Evolutionary conservation across 2,113 vertebrate genomes (phyloP).

Genomic region (Chinchilla lanigera): DNA sequence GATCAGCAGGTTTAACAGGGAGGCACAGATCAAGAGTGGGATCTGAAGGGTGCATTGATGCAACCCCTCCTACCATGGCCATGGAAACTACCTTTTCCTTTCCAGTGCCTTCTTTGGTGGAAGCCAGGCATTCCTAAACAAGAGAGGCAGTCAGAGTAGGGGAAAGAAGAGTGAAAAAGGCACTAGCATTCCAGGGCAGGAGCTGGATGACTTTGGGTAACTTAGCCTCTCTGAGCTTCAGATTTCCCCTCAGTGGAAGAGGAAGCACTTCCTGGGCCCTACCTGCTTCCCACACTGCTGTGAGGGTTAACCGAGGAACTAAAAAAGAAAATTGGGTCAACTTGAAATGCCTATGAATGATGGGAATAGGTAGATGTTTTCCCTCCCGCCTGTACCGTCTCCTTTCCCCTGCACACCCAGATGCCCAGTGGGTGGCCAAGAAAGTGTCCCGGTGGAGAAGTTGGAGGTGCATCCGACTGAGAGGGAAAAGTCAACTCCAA

Average conservation of each 20-base stretch:
- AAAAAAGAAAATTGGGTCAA: not conserved
- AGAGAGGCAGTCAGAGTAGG: not conserved
- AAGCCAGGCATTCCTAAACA: not conserved
- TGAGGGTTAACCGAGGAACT: not conserved
- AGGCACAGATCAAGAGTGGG: not conserved
- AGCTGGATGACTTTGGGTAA: not conserved
- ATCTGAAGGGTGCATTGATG: not conserved
- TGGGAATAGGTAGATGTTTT: not conserved
- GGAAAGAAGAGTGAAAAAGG: not conserved
- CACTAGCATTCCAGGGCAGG: not conserved
- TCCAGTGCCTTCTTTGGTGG: not conserved
- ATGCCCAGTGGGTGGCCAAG: not conserved
- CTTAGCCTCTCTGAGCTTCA: not conserved
- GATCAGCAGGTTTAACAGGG: not conserved
- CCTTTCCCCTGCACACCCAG: not conserved
- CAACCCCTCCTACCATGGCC: not conserved
- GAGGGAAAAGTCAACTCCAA: not conserved
- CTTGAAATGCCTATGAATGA: not conserved
- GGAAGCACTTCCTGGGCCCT: not conserved
- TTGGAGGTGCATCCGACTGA: not conserved
- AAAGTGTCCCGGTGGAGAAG: not conserved
- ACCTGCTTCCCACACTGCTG: not conserved
- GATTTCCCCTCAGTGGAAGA: not conserved
- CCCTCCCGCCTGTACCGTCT: not conserved
- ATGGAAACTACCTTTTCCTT: not conserved